Evolutionary conservation across 2,113 vertebrate species (phyloP).

Genomic region (Gallinago paraguaiae): DNA sequence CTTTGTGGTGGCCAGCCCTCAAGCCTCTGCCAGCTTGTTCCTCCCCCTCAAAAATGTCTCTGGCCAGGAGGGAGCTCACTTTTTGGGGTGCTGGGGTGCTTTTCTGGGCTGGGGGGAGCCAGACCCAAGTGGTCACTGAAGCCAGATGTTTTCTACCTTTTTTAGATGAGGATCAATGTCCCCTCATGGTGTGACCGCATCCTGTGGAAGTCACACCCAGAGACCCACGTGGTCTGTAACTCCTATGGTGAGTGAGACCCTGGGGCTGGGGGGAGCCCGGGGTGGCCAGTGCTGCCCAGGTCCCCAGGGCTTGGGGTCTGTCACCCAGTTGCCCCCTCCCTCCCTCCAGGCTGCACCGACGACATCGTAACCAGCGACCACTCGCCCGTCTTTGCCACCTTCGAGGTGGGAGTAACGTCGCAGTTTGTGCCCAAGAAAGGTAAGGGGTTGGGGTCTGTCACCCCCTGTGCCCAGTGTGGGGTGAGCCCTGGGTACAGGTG

Average conservation of each 20-base stretch:
- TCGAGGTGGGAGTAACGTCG: slow-evolving; percentile 82
- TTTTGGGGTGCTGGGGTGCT: background rate
- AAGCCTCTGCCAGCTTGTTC: background rate
- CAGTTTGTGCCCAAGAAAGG: slow-evolving; percentile 80
- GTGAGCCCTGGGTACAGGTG: fast-evolving
- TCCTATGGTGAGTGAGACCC: slow-evolving; percentile 80
- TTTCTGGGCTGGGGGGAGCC: background rate
- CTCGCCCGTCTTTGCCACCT: slow-evolving; percentile 89
- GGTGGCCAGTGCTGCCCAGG: background rate
- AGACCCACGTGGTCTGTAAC: slow-evolving; percentile 81
- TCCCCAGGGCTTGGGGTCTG: fast-evolving
- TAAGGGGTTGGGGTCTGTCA: slow-evolving; percentile 23
- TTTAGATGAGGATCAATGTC: slow-evolving; percentile 83
- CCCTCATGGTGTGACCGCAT: slow-evolving; percentile 90
- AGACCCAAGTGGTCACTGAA: fast-evolving
- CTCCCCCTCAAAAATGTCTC: too few species aligned
- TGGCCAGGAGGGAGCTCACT: background rate
- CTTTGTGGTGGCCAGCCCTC: background rate
- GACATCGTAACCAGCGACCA: slow-evolving; percentile 90
- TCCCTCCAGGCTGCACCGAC: slow-evolving; percentile 82
- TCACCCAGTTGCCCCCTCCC: background rate
- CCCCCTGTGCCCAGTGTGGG: fast-evolving
- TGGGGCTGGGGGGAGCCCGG: fast-evolving
- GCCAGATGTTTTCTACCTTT: fast-evolving
- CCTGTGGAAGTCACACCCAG: slow-evolving; percentile 88